phyloP scores from a whole-genome alignment of 2,888 invertebrate species.

The Perdita meconis region DNA sequence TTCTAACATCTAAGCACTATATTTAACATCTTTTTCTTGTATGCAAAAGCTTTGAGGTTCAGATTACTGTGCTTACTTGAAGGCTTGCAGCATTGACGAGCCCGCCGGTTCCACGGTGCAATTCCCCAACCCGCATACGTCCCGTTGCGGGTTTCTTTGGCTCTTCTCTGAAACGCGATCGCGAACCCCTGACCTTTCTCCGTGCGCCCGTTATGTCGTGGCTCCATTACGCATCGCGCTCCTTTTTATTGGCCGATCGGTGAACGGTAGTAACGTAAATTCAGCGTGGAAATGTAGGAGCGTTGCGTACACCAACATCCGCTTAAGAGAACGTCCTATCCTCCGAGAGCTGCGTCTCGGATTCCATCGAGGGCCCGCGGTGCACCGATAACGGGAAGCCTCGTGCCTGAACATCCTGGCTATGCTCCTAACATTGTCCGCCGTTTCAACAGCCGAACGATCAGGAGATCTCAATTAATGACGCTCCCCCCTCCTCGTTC shows the following conservation, averaged over 20 bases:
- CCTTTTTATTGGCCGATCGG: slow-evolving; percentile 71
- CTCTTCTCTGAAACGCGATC: slow-evolving; percentile 61
- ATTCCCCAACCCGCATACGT: slow-evolving; percentile 11
- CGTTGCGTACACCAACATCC: slow-evolving; percentile 49
- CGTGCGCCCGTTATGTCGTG: slow-evolving; percentile 67
- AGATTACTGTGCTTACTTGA: too few species aligned
- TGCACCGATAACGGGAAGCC: slow-evolving; percentile 67
- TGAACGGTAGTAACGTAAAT: slow-evolving; percentile 72
- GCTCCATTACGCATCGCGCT: slow-evolving; percentile 72
- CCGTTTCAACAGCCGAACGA: slow-evolving; percentile 35
- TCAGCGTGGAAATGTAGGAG: slow-evolving; percentile 53
- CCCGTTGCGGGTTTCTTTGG: slow-evolving; percentile 36
- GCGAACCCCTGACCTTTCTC: slow-evolving; percentile 73
- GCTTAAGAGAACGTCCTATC: slow-evolving; percentile 56
- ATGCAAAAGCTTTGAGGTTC: too few species aligned
- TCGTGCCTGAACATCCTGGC: slow-evolving; percentile 46
- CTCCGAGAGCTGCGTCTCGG: slow-evolving; percentile 48
- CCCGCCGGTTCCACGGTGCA: slow-evolving; percentile 21
- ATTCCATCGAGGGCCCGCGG: slow-evolving; percentile 60
- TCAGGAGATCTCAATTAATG: slow-evolving; percentile 33
- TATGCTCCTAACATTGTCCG: slow-evolving; percentile 58
- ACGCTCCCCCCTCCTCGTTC: slow-evolving; percentile 12
- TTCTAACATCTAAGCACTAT: too few species aligned
- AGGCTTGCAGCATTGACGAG: not conserved
- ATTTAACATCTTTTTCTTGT: too few species aligned